These are phyloP conservation scores for Ernsta delagoae DNA, from an alignment of 2,888 invertebrate genomes.

Conservation along the genomic window DNA sequence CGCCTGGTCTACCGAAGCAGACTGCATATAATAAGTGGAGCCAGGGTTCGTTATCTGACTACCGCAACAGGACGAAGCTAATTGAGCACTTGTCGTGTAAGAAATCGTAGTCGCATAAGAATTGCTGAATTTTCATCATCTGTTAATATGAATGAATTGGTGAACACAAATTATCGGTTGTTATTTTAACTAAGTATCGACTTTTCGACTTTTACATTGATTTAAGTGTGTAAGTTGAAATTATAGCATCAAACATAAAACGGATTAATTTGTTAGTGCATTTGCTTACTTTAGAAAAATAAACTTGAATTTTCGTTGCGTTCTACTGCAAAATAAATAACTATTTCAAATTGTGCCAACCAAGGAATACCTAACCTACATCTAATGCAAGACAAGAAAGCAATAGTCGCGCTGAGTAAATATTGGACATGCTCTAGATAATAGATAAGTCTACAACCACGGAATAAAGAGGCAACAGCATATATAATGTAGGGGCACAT, in stretches of 20 bases:
- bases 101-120: constrained; percentile 16
- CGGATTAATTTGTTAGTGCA: neutral
- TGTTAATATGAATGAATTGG: neutral
- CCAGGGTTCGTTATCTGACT: constrained; percentile 47
- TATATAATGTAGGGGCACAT: too few relatives aligned
- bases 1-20: constrained; percentile 34
- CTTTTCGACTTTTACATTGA: too few relatives aligned
- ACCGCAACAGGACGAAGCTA: constrained; percentile 43
- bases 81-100: constrained; percentile 43
- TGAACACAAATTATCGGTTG: too few relatives aligned
- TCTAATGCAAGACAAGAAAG: constrained; percentile 24
- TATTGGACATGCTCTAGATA: neutral
- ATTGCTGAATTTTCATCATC: neutral
- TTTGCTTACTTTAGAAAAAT: neutral
- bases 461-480: too few relatives aligned
- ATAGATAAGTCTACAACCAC: constrained; percentile 15
- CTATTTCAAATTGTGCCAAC: constrained; percentile 14
- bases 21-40: constrained; percentile 45
- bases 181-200: too few relatives aligned
- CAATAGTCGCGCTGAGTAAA: constrained; percentile 22
- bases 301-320: neutral
- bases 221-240: too few relatives aligned
- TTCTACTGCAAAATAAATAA: constrained; percentile 13
- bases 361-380: constrained; percentile 4
- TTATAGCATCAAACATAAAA: too few relatives aligned